Conservation (phyloP, 2,113 vertebrate genomes). For the Callipepla squamata region DNA sequence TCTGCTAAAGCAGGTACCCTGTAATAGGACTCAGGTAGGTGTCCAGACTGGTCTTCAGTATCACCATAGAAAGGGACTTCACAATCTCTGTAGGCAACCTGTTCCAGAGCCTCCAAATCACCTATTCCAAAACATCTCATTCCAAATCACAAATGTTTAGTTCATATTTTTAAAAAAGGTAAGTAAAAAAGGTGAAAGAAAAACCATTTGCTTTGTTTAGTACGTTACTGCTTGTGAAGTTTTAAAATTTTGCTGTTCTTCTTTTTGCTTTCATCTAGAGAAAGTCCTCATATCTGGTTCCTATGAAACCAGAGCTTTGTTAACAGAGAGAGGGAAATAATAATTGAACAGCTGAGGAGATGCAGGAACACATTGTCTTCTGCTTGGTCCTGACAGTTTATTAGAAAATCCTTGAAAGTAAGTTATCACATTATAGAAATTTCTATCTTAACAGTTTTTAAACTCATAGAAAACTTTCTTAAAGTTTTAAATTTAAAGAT, state of each 20-base stretch:
- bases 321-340: not conserved
- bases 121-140: too few relatives aligned
- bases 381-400: not conserved
- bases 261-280: not conserved
- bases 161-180: not conserved
- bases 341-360: not conserved
- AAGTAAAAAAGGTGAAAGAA: not conserved
- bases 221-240: not conserved
- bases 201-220: not conserved
- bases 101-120: too few relatives aligned
- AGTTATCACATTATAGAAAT: not conserved
- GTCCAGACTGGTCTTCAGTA: too few relatives aligned
- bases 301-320: not conserved
- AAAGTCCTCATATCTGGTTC: not conserved
- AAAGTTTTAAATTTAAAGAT: not conserved
- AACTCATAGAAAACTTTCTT: not conserved
- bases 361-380: not conserved
- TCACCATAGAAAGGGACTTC: too few relatives aligned
- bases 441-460: not conserved
- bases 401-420: not conserved
- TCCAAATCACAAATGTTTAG: not conserved
- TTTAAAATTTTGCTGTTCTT: not conserved
- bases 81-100: too few relatives aligned
- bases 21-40: too few relatives aligned
- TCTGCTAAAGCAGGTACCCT: too few relatives aligned